Evolutionary conservation across 2,113 vertebrate species (phyloP), one percentile per base, ranked within the genome.

Genomic region (Heliornis fulica): DNA sequence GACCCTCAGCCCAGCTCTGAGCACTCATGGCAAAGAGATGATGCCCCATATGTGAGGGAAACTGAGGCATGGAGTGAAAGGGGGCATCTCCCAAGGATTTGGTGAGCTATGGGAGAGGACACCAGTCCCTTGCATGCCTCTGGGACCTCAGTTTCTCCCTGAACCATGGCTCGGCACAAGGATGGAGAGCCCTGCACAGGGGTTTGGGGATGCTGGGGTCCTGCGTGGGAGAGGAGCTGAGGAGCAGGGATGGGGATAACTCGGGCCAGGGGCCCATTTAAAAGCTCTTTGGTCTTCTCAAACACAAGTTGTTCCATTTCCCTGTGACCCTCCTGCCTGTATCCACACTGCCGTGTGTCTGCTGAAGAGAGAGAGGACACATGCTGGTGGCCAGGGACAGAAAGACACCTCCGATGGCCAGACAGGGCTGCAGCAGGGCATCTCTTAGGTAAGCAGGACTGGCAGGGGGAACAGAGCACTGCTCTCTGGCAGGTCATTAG

Each of bases 21-120:
- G 36, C 0, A 0, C 21, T n/a, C 1, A 0, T 11, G 46, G 32
- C 41, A 43, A 10, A 38, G 70, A 53, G 9, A 11, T 31, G 11
- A 3, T 34, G 34, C 20, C 40, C 38, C 1, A 1, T 3, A 19
- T 11, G 50, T 14, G 36, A 72, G 70, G 61, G 84, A 91, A 96
- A 66, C n/a, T 56, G 93, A 91, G 88, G 76, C 66, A 71, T 8
- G 0, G 45, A 32, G 48, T 8, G 19, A 11, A 40, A 63, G 9
- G 25, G 25, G 10, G 13, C 45, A 7, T 43, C 32, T 64, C 53
- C 59, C 23, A n/a, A 36, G 45, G 68, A 12, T 32, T 46, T 7
- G 1, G 18, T 7, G 69, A 74, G 54, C 53, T 1, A 0, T 11
- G 31, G 54, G 36, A n/a, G 46, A 43, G 20, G 64, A 15, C 12